Conservation (phyloP, 2,888 invertebrate genomes). For the Sclerodermus sp. region DNA sequence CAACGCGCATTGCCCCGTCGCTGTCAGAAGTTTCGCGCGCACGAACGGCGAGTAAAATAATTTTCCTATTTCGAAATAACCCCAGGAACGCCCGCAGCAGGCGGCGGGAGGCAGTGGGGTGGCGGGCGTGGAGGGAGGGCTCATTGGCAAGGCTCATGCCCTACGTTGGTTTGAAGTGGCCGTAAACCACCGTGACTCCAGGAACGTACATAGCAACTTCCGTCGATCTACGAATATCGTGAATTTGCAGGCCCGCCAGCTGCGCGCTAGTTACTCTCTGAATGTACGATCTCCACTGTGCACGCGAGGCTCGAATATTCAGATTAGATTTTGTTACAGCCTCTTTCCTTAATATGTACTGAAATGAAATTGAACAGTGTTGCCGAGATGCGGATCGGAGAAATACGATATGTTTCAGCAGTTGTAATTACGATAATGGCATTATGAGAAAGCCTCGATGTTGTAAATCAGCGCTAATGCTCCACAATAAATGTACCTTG, state of each 20-base stretch:
- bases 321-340: conserved; percentile 2
- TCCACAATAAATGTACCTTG: background rate
- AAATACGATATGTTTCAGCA: background rate
- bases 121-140: too few relatives aligned
- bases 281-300: background rate
- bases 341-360: background rate
- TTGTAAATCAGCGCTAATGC: background rate
- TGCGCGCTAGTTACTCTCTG: conserved; percentile 32
- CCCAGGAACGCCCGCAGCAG: background rate
- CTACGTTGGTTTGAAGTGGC: conserved; percentile 10
- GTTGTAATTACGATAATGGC: background rate
- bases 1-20: too few relatives aligned
- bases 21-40: too few relatives aligned
- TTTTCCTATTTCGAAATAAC: conserved; percentile 39
- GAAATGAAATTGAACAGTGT: background rate
- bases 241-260: conserved; percentile 34
- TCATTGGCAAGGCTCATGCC: background rate
- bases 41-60: conserved; percentile 33
- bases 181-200: conserved; percentile 3
- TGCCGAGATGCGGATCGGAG: background rate
- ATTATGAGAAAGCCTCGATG: background rate
- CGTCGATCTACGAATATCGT: conserved; percentile 36
- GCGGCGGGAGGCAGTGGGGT: background rate
- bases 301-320: conserved; percentile 1
- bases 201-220: conserved; percentile 20